Base-by-base conservation (phyloP, 2,113 vertebrate genomes). In the Phocoena phocoena region DNA sequence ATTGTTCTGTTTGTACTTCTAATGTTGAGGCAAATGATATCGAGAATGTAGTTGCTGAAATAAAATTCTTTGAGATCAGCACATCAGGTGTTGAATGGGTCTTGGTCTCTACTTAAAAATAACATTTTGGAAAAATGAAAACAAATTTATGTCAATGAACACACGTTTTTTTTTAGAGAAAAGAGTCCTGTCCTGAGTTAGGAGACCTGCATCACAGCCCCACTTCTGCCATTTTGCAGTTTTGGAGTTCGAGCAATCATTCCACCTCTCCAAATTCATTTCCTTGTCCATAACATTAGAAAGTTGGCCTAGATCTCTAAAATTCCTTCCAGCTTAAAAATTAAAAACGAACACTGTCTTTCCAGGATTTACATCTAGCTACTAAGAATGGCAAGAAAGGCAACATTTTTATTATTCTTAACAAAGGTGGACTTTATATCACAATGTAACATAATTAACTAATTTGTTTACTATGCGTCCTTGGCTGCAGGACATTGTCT, bases 11-110 rank as follows among this genome's bases (percentile, higher is more conserved):
- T 90, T 88, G 47, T 25, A 70, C 21, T 85, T 86, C 65, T 92
- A 55, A 58, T 70, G 31, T 63, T 71, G 44, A 84, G 12, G 26
- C 41, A 79, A 73, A 80, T 88, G 67, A 50, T 93, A 36, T 31
- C 74, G 47, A 91, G 31, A 62, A 74, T 70, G 7, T 81, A 7
- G 58, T 85, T 80, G 50, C n/a, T 80, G 28, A 85, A 92, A 62
- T 55, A 92, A 73, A 92, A 94, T 88, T 92, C 23, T 76, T 84
- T 65, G 9, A 92, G 36, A 85, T 89, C n/a, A 63, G 21, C 47
- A 50, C 36, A 60, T 95, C 14, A 91, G 74, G 7, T 85, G 11
- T 85, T 63, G 53, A 93, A 65, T 71, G 62, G 36, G 1, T 76
- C n/a, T 79, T 93, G 21, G 6, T 63, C 31, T 86, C 25, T 81